Percentiles rank a stretch among this genome's conserved stretches.
Conservation (phyloP, 2,797 vertebrate genomes). For the Myotis pilosus region DNA sequence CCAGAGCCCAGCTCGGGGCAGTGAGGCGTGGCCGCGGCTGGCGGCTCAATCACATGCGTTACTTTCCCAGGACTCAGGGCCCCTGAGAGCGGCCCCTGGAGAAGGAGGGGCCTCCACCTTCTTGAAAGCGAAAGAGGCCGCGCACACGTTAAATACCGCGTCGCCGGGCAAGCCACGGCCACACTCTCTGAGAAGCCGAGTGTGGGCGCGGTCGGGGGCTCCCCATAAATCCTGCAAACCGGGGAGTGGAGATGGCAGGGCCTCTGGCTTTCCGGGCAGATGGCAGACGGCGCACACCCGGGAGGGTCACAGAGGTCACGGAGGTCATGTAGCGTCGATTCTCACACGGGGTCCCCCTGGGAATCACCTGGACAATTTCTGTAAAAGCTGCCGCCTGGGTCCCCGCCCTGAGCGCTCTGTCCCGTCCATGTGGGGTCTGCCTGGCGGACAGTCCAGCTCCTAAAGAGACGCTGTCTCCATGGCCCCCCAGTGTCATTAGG, state of each 20-base stretch:
- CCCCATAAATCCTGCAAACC: background rate
- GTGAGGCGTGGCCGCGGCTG: background rate
- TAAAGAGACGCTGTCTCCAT: no score
- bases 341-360: background rate
- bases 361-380: background rate
- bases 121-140: background rate
- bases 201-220: background rate
- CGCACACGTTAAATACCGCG: background rate
- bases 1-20: accelerated
- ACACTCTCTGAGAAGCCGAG: background rate
- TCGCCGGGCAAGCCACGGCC: background rate
- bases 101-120: background rate
- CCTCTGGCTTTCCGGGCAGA: background rate
- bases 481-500: no score
- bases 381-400: background rate
- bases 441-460: background rate
- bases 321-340: background rate
- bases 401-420: background rate
- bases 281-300: background rate
- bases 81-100: background rate
- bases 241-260: background rate
- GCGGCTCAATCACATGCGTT: background rate
- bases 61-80: background rate
- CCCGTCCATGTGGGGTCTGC: background rate
- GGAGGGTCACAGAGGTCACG: background rate